phyloP scores from a whole-genome alignment of 1,140 invertebrate species.

The Zaprionus nigranus region DNA sequence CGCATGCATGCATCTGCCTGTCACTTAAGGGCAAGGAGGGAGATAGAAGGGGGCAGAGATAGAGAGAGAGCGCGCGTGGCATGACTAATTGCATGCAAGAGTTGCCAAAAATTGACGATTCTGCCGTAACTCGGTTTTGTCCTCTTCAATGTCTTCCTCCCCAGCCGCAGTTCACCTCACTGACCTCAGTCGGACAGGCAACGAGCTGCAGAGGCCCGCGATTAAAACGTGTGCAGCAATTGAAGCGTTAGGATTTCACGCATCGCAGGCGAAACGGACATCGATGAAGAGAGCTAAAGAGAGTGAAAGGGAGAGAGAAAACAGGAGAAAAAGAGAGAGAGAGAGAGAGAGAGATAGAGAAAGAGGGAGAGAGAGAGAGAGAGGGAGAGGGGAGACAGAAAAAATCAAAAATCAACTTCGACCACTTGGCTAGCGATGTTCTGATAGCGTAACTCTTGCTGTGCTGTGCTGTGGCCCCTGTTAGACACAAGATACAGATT shows the following conservation, averaged over 20 bases:
- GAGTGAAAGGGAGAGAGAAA: too few species aligned
- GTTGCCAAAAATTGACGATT: slow-evolving; percentile 5
- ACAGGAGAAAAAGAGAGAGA: too few species aligned
- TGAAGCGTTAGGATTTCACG: slow-evolving; percentile 62
- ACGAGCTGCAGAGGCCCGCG: not conserved
- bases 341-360: too few species aligned
- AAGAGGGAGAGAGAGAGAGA: too few species aligned
- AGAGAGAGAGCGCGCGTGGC: not conserved
- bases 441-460: not conserved
- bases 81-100: slow-evolving; percentile 21
- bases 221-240: slow-evolving; percentile 28
- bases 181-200: not conserved
- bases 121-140: not conserved
- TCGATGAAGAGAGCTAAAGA: not conserved
- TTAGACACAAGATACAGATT: slow-evolving; percentile 2
- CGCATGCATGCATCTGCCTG: slow-evolving; percentile 6
- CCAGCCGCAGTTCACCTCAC: not conserved
- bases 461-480: not conserved
- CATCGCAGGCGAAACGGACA: slow-evolving; percentile 33
- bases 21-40: not conserved
- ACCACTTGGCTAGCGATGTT: not conserved
- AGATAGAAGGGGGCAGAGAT: not conserved
- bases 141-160: not conserved
- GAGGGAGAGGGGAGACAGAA: too few species aligned
- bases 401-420: not conserved